Evolutionary conservation across 2,797 vertebrate genomes (phyloP), one percentile per base, ranked within the genome.

Genomic region (Danio kyathit): DNA sequence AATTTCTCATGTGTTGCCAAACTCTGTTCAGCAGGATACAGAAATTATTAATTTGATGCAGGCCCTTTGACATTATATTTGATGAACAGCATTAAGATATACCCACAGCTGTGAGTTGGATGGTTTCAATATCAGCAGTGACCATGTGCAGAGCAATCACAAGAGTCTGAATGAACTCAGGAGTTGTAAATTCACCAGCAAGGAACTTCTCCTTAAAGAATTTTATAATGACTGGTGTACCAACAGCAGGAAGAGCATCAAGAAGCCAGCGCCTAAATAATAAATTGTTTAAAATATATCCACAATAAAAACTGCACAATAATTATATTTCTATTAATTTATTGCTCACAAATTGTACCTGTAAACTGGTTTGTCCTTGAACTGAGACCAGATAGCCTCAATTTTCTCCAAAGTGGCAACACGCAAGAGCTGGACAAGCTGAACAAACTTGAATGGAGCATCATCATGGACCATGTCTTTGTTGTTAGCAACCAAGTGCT

Each of bases 391-490:
- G 61, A 97, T 85, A 0, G 83, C 85, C 43, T 95, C 89, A 0
- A 96, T 94, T 9, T 52, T 91, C 43, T 95, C 90, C 6, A 82
- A 86, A 7, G 79, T 90, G 41, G 92, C 90, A 43, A 84, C 85
- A 61, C 96, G 96, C 71, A 97, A 85, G 14, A 96, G 88, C 69
- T 97, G 95, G 71, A 95, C 59, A 16, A 97, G 89, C 84, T 95
- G 91, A 76, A 97, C 83, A 69, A 90, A 96, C 88, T 93, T 96
- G 44, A 94, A 88, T 46, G 95, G 94, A 67, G 94, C 92, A 9
- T 96, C 94, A 2, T 91, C 91, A 8, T 95, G 90, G 85, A 93
- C 77, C 93, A 4, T 60, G 1, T 19, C 57, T 60, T 76, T 1
- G 65, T 52, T 19, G 14, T 40, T 63, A 38, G 49, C 84, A 60